Evolutionary conservation across 2,888 invertebrate species (phyloP).

Genomic region (Lissocephala sabroskyi): DNA sequence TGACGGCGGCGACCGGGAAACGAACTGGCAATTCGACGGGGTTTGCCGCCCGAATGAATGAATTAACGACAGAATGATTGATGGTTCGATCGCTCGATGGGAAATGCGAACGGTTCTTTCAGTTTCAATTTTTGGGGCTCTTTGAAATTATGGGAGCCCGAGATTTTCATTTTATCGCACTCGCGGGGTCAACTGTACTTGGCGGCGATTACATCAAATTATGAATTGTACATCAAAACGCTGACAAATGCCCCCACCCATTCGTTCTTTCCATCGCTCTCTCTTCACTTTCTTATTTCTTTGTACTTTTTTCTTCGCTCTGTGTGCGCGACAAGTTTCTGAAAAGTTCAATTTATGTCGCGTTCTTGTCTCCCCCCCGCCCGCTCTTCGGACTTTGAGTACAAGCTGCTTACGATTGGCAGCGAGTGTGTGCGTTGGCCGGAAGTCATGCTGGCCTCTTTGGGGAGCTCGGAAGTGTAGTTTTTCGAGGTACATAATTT

Average conservation of each 20-base stretch:
- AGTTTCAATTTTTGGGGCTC: too few relatives aligned
- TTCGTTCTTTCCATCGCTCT: background rate
- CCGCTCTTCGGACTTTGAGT: conserved; percentile 46
- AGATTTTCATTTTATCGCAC: conserved; percentile 30
- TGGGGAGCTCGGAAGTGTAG: conserved; percentile 62
- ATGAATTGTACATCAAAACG: conserved; percentile 45
- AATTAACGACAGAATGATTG: conserved; percentile 20
- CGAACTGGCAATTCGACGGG: background rate
- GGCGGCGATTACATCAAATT: conserved; percentile 57
- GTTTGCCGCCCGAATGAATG: background rate
- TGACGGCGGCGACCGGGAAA: too few relatives aligned
- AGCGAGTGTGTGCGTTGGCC: conserved; percentile 28
- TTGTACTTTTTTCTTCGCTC: conserved; percentile 1
- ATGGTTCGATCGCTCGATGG: background rate
- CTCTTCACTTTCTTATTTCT: background rate
- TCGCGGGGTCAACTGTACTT: too few relatives aligned
- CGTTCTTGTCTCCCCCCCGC: conserved; percentile 18
- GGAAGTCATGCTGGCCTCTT: conserved; percentile 58
- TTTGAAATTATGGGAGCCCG: too few relatives aligned
- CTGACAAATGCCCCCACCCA: conserved; percentile 11
- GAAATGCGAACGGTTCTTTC: conserved; percentile 24
- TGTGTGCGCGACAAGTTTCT: conserved; percentile 33
- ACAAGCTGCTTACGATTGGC: conserved; percentile 32
- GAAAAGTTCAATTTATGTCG: conserved; percentile 61
- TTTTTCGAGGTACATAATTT: conserved; percentile 56